A percentile compares a stretch with the other conserved stretches of the same genome.
Evolutionary conservation across 2,797 vertebrate species (phyloP).

Genomic region (Remorina albescens): DNA sequence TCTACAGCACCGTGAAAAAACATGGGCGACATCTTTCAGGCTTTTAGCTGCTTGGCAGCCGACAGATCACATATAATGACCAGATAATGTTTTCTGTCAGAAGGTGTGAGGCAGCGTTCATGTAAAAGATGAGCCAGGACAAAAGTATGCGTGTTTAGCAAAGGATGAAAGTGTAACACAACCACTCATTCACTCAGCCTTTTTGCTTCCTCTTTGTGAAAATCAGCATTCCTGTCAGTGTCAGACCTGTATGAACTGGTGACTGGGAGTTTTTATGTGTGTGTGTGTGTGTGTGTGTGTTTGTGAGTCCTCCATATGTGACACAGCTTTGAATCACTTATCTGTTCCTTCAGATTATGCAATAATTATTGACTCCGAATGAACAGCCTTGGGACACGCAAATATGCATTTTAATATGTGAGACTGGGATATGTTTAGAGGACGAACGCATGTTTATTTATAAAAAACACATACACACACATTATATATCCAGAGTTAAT

Average conservation of each 20-base stretch:
- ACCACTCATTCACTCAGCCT: not conserved
- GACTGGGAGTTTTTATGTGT: not conserved
- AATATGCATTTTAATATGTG: not conserved
- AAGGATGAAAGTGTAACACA: not conserved
- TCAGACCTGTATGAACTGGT: slow-evolving; percentile 52
- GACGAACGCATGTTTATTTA: not conserved
- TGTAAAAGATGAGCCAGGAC: not conserved
- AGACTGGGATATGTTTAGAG: not conserved
- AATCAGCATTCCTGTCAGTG: slow-evolving; percentile 46
- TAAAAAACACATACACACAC: not conserved
- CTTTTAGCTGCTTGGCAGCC: not conserved
- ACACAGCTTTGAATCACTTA: slow-evolving; percentile 39
- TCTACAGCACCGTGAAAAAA: too few relatives aligned
- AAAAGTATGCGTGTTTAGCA: not conserved
- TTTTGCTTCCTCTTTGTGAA: not conserved
- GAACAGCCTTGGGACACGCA: slow-evolving; percentile 28
- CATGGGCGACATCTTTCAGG: too few relatives aligned
- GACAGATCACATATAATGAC: not conserved
- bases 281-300: slow-evolving; percentile 9
- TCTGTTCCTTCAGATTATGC: slow-evolving; percentile 3
- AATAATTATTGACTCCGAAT: slow-evolving; percentile 11
- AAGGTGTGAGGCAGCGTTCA: not conserved
- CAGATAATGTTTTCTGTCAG: not conserved
- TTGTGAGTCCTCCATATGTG: slow-evolving; percentile 21
- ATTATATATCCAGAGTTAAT: not conserved